These are phyloP conservation scores for Drosophila meridiana DNA, from an alignment of 2,888 invertebrate species.

Conservation along the genomic window DNA sequence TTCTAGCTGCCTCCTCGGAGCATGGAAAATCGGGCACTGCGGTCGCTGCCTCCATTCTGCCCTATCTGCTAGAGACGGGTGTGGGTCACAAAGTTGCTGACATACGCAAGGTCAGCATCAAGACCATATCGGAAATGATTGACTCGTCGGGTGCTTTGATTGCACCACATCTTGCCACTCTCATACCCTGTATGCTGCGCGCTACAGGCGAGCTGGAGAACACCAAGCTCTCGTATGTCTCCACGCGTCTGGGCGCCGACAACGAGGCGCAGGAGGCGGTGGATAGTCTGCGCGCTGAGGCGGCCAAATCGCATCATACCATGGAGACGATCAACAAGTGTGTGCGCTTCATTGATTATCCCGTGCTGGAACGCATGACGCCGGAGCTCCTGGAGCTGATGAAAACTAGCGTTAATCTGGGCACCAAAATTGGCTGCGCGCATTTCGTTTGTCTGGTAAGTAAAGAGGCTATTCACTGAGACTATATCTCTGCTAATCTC, in stretches of 20 bases:
- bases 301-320: constrained; percentile 93
- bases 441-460: constrained; percentile 91
- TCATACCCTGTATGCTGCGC: constrained; percentile 93
- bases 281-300: constrained; percentile 92
- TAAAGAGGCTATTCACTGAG: too few relatives aligned
- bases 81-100: constrained; percentile 92
- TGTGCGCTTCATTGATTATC: constrained; percentile 90
- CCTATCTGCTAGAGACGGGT: constrained; percentile 92
- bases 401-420: constrained; percentile 91
- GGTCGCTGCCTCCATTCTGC: constrained; percentile 91
- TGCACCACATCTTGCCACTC: constrained; percentile 91
- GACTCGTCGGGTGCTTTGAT: constrained; percentile 91
- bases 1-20: constrained; percentile 88
- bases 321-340: constrained; percentile 94
- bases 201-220: constrained; percentile 95
- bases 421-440: constrained; percentile 92
- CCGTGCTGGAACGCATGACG: constrained; percentile 91
- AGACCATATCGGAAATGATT: constrained; percentile 94
- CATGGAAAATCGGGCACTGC: constrained; percentile 91
- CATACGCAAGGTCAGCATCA: constrained; percentile 92
- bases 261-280: constrained; percentile 90
- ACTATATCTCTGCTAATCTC: neutral
- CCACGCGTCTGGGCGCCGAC: constrained; percentile 90
- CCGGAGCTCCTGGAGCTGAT: constrained; percentile 93
- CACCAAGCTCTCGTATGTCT: constrained; percentile 91